A percentile compares a stretch with the other conserved stretches of the same genome.
These are phyloP conservation scores for Eristalis pertinax DNA, from an alignment of 2,888 invertebrate species.

Conservation along the genomic window DNA sequence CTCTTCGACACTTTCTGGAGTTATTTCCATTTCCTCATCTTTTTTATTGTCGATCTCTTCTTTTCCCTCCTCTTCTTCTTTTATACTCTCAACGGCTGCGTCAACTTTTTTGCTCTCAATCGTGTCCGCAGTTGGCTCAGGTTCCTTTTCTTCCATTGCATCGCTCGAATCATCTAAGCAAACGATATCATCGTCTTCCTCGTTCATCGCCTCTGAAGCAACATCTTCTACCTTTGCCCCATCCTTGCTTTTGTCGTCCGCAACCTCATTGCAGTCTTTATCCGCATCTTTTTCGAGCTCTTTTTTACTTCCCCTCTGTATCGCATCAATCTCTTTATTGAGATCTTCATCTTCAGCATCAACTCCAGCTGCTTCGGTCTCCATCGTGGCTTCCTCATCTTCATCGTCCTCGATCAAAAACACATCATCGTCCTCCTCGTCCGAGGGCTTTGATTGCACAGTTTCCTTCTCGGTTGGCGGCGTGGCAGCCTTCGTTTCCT, in stretches of 20 bases:
- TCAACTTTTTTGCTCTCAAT: background rate
- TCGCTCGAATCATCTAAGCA: constrained; percentile 39
- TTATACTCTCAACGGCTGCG: constrained; percentile 2
- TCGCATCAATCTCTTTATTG: background rate
- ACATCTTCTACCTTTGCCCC: background rate
- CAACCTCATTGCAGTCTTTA: background rate
- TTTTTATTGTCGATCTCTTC: no score
- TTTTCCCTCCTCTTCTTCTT: constrained; percentile 5
- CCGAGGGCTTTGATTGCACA: background rate
- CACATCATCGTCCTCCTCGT: constrained; percentile 64
- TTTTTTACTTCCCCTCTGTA: background rate
- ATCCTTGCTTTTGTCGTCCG: constrained; percentile 29
- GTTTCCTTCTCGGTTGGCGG: background rate
- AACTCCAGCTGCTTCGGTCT: background rate
- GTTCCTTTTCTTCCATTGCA: constrained; percentile 5
- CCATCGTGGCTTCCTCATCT: constrained; percentile 27
- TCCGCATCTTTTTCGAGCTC: background rate
- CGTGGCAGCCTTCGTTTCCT: background rate
- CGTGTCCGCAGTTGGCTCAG: background rate
- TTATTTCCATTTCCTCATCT: background rate
- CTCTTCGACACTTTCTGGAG: background rate
- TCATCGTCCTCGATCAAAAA: constrained; percentile 63
- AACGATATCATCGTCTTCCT: constrained; percentile 65
- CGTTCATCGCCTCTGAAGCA: constrained; percentile 36
- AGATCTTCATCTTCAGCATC: background rate